Percentiles rank a stretch among this genome's conserved stretches.
These are phyloP conservation scores for Urocynchramus pylzowi DNA, from an alignment of 2,113 vertebrate species.

Conservation along the genomic window DNA sequence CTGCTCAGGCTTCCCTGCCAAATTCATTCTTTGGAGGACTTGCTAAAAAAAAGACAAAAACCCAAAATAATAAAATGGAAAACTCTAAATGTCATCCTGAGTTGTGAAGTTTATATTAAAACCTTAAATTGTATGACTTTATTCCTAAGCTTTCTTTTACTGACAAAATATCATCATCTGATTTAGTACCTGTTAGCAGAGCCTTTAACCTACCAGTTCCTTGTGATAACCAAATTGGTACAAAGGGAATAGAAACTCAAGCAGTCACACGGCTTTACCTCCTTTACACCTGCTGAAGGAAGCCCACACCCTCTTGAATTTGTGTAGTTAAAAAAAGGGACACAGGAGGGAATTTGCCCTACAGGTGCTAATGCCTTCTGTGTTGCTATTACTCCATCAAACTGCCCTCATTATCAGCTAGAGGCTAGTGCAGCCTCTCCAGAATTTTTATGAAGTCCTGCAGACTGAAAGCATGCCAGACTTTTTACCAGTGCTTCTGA, in stretches of 20 bases:
- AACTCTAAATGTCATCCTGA: neutral
- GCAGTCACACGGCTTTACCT: neutral
- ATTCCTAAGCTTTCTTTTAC: neutral
- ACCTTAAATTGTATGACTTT: neutral
- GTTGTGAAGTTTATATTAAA: neutral
- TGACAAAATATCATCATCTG: neutral
- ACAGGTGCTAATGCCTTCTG: neutral
- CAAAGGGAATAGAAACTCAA: neutral
- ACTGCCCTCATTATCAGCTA: neutral
- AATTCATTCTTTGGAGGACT: neutral
- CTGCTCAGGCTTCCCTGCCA: neutral
- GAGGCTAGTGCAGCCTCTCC: neutral
- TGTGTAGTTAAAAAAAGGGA: neutral
- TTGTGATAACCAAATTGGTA: neutral
- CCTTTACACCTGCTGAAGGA: neutral
- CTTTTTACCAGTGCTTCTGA: conserved; percentile 9
- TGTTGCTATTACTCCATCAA: neutral
- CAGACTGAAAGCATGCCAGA: neutral
- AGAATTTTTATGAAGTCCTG: neutral
- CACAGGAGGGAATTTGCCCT: neutral
- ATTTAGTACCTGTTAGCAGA: neutral
- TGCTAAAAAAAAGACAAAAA: neutral
- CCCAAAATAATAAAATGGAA: neutral
- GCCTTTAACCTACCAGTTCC: neutral
- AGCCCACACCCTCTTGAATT: neutral